Conservation (phyloP, 2,113 vertebrate genomes). For the Corydoras maculifer region DNA sequence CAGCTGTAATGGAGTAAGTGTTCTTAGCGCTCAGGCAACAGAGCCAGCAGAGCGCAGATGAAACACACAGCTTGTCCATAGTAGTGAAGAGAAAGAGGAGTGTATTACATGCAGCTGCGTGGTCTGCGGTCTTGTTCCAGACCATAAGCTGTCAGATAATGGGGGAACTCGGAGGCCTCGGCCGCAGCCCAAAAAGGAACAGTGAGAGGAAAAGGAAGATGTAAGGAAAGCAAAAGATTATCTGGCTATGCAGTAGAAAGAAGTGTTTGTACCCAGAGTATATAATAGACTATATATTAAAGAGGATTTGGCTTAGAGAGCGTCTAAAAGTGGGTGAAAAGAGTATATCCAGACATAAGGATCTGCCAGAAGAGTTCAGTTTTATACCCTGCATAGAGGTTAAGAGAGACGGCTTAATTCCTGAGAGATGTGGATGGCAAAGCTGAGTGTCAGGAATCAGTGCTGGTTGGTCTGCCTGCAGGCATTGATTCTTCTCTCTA, state of each 20-base stretch:
- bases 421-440: not conserved
- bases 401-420: slow-evolving; percentile 19
- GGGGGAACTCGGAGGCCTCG: slow-evolving; percentile 5
- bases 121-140: slow-evolving; percentile 12
- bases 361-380: not conserved
- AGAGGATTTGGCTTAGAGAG: not conserved
- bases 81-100: not conserved
- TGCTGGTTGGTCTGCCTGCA: not conserved
- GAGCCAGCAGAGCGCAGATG: slow-evolving; percentile 38
- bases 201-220: not conserved
- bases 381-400: not conserved
- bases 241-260: too few species aligned
- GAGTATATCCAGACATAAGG: not conserved
- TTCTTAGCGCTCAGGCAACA: slow-evolving; percentile 51
- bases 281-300: not conserved
- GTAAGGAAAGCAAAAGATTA: too few species aligned
- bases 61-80: slow-evolving; percentile 12
- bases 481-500: not conserved
- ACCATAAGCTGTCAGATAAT: slow-evolving; percentile 1
- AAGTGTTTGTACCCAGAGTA: not conserved
- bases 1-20: slow-evolving; percentile 63
- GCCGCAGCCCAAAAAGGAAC: not conserved
- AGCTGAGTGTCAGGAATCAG: not conserved
- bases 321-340: too few species aligned
- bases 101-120: slow-evolving; percentile 3